These are phyloP conservation scores for Rachycentron canadum DNA, from an alignment of 2,797 vertebrate genomes.

Conservation along the genomic window DNA sequence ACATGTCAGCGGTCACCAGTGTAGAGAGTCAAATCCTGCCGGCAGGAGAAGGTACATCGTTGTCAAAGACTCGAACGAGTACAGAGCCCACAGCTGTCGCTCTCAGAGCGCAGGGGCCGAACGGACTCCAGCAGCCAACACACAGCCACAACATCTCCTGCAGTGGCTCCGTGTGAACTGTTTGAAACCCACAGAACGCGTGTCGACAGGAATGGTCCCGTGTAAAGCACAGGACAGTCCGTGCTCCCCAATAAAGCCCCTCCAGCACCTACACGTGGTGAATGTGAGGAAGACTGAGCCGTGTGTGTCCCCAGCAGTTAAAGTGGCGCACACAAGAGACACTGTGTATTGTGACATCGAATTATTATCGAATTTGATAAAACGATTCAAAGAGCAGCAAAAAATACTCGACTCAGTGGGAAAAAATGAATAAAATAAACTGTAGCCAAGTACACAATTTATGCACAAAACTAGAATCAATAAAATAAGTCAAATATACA, in stretches of 20 bases:
- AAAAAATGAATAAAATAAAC: background rate
- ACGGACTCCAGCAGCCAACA: slow-evolving; percentile 27
- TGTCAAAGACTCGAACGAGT: slow-evolving; percentile 28
- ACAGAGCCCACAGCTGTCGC: slow-evolving; percentile 31
- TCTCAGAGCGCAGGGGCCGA: slow-evolving; percentile 25
- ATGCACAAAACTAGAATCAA: background rate
- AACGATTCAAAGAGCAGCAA: background rate
- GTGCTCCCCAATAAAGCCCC: background rate
- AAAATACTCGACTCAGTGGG: background rate
- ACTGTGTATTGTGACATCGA: too few relatives aligned
- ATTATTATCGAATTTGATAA: background rate
- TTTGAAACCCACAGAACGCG: slow-evolving; percentile 28
- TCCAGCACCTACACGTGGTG: background rate
- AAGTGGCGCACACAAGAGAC: background rate
- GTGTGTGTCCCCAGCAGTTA: background rate
- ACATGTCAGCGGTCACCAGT: background rate
- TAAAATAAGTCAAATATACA: background rate
- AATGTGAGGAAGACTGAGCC: background rate
- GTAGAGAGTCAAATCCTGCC: background rate
- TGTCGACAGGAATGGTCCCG: slow-evolving; percentile 20
- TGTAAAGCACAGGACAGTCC: too few relatives aligned
- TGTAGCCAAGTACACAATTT: background rate
- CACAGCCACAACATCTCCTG: slow-evolving; percentile 18
- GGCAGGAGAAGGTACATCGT: slow-evolving; percentile 30
- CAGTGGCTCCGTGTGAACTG: slow-evolving; percentile 27